Percentiles rank a stretch among this genome's conserved stretches.
Evolutionary conservation across 2,113 vertebrate genomes (phyloP).

Genomic region (Rhinogobius similis): DNA sequence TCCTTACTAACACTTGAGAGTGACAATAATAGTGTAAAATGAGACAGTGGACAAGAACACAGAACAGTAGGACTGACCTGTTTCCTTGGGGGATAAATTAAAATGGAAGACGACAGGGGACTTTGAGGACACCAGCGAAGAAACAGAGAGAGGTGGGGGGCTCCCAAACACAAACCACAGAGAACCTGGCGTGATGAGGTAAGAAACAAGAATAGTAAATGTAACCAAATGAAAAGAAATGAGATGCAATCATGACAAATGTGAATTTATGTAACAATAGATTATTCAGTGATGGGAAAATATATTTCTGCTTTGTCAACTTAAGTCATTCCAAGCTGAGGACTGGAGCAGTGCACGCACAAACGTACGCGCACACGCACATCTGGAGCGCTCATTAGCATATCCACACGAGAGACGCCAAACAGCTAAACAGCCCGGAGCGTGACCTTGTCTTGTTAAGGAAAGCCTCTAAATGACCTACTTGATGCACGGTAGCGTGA

Average conservation of each 20-base stretch:
- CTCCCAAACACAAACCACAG: neutral
- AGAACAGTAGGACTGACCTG: conserved; percentile 4
- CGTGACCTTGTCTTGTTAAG: conserved; percentile 65
- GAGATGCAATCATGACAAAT: neutral
- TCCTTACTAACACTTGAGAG: neutral
- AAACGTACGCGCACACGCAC: conserved; percentile 8
- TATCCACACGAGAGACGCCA: conserved; percentile 26
- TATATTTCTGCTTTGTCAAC: neutral
- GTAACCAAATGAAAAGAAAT: neutral
- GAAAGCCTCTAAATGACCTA: conserved; percentile 49
- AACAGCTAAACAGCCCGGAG: conserved; percentile 53
- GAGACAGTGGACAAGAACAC: conserved; percentile 1
- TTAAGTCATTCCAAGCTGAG: neutral
- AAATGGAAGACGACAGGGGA: neutral
- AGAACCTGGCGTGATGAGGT: no score
- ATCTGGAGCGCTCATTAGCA: conserved; percentile 53
- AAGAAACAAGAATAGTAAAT: neutral
- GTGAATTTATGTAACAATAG: neutral
- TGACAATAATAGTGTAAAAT: neutral
- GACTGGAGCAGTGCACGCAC: neutral
- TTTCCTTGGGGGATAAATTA: conserved; percentile 10
- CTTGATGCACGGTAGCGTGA: conserved; percentile 62
- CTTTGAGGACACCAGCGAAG: conserved; percentile 7
- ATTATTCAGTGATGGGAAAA: neutral
- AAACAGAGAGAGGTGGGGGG: neutral